These are phyloP conservation scores for Heliconius ethilla DNA, from an alignment of 2,888 invertebrate genomes.

Conservation along the genomic window DNA sequence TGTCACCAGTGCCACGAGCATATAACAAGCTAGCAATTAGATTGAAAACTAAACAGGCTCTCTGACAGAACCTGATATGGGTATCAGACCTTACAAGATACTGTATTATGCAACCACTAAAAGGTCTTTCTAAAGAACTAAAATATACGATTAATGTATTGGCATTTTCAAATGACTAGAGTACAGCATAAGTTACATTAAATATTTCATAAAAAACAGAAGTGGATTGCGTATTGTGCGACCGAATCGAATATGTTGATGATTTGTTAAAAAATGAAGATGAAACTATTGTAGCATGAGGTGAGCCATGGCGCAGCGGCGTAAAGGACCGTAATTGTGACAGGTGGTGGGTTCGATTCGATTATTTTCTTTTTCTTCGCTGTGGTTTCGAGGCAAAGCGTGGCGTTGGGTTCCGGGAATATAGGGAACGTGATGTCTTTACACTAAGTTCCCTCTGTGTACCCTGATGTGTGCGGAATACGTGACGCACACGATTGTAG, in stretches of 20 bases:
- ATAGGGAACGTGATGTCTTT: too few species aligned
- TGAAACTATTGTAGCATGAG: neutral
- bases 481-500: neutral
- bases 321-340: too few species aligned
- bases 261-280: neutral
- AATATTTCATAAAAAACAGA: constrained; percentile 29
- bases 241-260: neutral
- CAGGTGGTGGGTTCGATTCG: too few species aligned
- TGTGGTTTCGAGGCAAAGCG: too few species aligned
- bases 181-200: neutral
- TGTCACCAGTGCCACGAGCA: neutral
- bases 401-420: too few species aligned
- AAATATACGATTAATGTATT: constrained; percentile 27
- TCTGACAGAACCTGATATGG: constrained; percentile 8
- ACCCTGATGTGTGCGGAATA: too few species aligned
- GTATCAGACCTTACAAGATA: constrained; percentile 13
- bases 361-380: too few species aligned
- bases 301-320: too few species aligned
- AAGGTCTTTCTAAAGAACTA: constrained; percentile 22
- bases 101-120: constrained; percentile 29
- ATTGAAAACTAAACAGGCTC: constrained; percentile 9
- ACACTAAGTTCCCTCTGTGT: too few species aligned
- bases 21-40: constrained; percentile 20
- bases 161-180: constrained; percentile 30
- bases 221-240: constrained; percentile 9